Percentiles rank a stretch among this genome's conserved stretches.
Conservation (phyloP, 2,113 vertebrate genomes). For the Phycodurus eques region DNA sequence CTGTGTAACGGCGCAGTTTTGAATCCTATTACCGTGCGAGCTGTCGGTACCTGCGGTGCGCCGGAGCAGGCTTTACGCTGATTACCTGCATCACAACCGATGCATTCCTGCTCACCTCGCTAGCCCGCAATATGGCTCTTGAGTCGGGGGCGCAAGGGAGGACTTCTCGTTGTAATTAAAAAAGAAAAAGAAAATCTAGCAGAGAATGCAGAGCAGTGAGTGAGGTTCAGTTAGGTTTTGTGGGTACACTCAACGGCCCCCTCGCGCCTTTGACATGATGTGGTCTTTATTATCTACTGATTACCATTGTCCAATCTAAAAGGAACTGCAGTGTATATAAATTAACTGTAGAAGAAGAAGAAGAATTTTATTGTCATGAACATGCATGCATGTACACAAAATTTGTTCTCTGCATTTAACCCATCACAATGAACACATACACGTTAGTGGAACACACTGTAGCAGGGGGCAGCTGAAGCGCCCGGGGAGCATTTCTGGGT, state of each 20-base stretch:
- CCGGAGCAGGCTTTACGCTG: slow-evolving; percentile 61
- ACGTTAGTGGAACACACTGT: too few species aligned
- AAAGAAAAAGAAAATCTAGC: slow-evolving; percentile 60
- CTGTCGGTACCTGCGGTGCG: slow-evolving; percentile 33
- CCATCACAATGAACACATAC: too few species aligned
- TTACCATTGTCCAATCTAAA: neutral
- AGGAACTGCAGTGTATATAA: neutral
- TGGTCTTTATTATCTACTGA: neutral
- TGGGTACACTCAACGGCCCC: neutral
- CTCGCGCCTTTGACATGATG: neutral
- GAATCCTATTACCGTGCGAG: slow-evolving; percentile 24
- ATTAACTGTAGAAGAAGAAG: neutral
- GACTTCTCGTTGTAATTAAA: slow-evolving; percentile 61
- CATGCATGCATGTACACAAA: too few species aligned
- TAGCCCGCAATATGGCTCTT: slow-evolving; percentile 41
- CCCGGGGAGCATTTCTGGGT: too few species aligned
- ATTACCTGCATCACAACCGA: slow-evolving; percentile 65
- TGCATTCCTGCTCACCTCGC: slow-evolving; percentile 56
- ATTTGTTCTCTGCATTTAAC: too few species aligned
- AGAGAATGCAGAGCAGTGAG: slow-evolving; percentile 42
- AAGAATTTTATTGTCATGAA: too few species aligned
- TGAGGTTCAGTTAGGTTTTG: slow-evolving; percentile 26
- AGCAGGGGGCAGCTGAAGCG: too few species aligned
- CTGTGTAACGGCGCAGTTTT: neutral
- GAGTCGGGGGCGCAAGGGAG: slow-evolving; percentile 28